phyloP scores from a whole-genome alignment of 35 echinoderm and acorn worm genomes.

The Ophiothrix spiculata region DNA sequence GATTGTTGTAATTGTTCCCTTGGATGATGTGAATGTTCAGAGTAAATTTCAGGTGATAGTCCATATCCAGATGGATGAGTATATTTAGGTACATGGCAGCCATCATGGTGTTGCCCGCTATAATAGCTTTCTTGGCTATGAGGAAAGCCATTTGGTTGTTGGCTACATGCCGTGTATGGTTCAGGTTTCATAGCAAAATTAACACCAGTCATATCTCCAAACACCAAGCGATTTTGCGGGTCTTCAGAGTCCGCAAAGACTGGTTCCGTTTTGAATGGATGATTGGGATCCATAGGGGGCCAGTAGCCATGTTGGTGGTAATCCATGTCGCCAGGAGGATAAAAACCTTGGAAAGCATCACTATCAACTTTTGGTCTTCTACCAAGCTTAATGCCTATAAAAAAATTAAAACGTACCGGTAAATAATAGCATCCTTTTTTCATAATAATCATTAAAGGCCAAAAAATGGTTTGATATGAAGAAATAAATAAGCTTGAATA shows the following conservation, averaged over 20 bases:
- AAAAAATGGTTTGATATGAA: neutral
- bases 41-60: neutral
- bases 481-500: too few relatives aligned
- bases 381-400: slow-evolving; percentile 93
- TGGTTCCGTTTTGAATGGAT: slow-evolving; percentile 27
- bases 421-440: neutral
- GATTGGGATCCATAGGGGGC: neutral
- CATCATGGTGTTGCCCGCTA: slow-evolving; percentile 18
- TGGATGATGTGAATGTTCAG: neutral
- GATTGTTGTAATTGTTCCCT: neutral
- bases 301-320: slow-evolving; percentile 7
- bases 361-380: slow-evolving; percentile 84
- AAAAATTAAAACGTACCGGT: slow-evolving; percentile 18
- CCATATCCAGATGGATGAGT: neutral
- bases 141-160: slow-evolving; percentile 23
- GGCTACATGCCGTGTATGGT: neutral
- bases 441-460: neutral
- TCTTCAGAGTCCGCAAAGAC: neutral
- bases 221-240: neutral
- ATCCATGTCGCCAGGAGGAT: slow-evolving; percentile 41
- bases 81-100: neutral
- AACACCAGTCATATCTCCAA: neutral
- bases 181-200: slow-evolving; percentile 37
- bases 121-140: slow-evolving; percentile 17
- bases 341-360: slow-evolving; percentile 72